Base-by-base conservation (phyloP, 1,140 invertebrate genomes). In the Hestina assimilis region DNA sequence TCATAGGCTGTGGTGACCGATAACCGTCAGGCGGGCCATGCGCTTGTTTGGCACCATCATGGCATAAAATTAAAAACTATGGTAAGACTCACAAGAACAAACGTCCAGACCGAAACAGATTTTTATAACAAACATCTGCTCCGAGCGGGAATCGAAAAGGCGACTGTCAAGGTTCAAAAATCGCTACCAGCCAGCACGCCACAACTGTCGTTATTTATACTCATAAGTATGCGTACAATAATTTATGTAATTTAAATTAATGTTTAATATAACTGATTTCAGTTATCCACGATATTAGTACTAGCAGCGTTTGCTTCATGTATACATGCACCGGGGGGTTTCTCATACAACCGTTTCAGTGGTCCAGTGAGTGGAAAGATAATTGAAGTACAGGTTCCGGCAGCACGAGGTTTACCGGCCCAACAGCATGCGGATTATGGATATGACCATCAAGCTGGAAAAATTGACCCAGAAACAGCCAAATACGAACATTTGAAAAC, bases 361-460 rank as follows among this genome's bases (percentile, higher is more conserved):
- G 92, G 92, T 26, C 92, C 92, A 12, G 92, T 93, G 4, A 92
- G 90, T 75, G 92, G 91, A 11, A 72, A 90, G 63, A 90, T 91
- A 23, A 68, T 89, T 9, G 77, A 90, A 66, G 85, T 91, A 4
- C 75, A 87, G 57, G 87, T 90, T 3, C 78, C 84, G n/a, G 76
- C 87, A 3, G 83, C 82, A 0, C 63, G 79, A 38, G 81, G 89
- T 9, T 71, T 87, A 7, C 59, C 91, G 3, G 90, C 91, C 28
- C 89, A 89, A 35, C 83, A 90, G 66, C 81, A 91, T 42, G 86
- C 87, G 3, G 84, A 89, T 57, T 88, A 89, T 50, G 87, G 89
- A 8, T 90, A 91, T 53, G 87, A 88, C 26, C 89, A 90, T 59
- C 75, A 86, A 28, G 72, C 72, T n/a, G 88, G 85, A 15, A 75